A percentile compares a stretch with the other conserved stretches of the same genome.
Conservation (phyloP, 2,113 vertebrate species). For the pig (Sus scrofa) region DNA sequence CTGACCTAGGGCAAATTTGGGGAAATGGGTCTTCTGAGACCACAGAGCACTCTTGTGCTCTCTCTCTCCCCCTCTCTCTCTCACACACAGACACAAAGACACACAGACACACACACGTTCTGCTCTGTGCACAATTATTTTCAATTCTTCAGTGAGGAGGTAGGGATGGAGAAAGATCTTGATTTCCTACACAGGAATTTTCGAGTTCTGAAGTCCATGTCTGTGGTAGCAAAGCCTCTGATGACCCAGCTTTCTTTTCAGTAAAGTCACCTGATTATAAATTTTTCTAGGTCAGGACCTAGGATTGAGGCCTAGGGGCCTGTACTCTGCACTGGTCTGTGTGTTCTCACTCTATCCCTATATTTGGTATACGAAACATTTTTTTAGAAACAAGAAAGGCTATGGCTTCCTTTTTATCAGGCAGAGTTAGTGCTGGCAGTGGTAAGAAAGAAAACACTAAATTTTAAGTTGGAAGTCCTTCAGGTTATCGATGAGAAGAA, state of each 20-base stretch:
- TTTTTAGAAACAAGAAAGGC: conserved; percentile 39
- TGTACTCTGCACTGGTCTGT: not conserved
- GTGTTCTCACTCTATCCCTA: not conserved
- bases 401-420: not conserved
- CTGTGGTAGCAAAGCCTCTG: not conserved
- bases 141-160: not conserved
- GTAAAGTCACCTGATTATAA: not conserved
- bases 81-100: too few relatives aligned
- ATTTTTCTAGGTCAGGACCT: not conserved
- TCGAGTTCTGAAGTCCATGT: not conserved
- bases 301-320: not conserved
- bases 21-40: not conserved
- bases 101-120: not conserved
- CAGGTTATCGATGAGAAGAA: conserved; percentile 28
- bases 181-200: not conserved
- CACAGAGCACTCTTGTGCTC: not conserved
- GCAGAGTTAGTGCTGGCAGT: not conserved
- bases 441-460: not conserved
- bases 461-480: conserved; percentile 42
- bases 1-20: not conserved
- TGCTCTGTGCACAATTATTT: not conserved
- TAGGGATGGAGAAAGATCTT: not conserved
- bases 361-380: not conserved
- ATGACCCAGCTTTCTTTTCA: not conserved
- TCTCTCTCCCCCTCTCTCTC: not conserved